Conservation (phyloP, 2,888 invertebrate species). For the Lasioglossum leucozonium region DNA sequence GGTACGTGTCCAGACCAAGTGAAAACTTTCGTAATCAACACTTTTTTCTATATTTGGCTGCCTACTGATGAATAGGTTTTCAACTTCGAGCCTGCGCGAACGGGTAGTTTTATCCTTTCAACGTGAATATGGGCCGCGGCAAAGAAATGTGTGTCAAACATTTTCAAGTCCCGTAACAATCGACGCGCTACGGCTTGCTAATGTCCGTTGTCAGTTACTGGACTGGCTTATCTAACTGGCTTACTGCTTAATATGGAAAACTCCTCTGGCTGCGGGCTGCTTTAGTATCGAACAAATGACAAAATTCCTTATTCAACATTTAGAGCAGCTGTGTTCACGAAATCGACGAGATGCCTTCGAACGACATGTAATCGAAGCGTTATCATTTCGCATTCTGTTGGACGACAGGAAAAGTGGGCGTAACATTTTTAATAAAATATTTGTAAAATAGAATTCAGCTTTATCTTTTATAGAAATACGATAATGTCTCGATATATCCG, state of each 20-base stretch:
- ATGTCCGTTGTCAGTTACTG: slow-evolving; percentile 9
- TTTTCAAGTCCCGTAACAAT: slow-evolving; percentile 11
- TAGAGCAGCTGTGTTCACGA: neutral
- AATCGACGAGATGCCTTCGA: neutral
- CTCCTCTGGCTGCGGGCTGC: neutral
- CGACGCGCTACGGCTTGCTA: neutral
- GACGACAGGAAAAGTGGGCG: neutral
- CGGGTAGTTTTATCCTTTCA: slow-evolving; percentile 9
- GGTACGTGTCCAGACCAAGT: neutral
- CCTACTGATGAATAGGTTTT: neutral
- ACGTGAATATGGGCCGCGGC: neutral
- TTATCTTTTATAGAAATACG: too few relatives aligned
- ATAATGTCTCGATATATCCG: too few relatives aligned
- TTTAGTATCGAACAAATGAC: neutral
- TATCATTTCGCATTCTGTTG: neutral
- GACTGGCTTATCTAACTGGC: slow-evolving; percentile 5
- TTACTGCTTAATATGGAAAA: slow-evolving; percentile 7
- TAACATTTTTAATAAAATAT: neutral
- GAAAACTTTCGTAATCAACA: neutral
- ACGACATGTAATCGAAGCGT: neutral
- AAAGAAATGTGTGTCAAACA: slow-evolving; percentile 14
- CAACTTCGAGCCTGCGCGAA: neutral
- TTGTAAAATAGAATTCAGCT: neutral
- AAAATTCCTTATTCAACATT: neutral
- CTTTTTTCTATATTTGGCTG: neutral